Evolutionary conservation across 2,113 vertebrate genomes (phyloP), one percentile per base, ranked within the genome.

Genomic region (Regulus satrapa): DNA sequence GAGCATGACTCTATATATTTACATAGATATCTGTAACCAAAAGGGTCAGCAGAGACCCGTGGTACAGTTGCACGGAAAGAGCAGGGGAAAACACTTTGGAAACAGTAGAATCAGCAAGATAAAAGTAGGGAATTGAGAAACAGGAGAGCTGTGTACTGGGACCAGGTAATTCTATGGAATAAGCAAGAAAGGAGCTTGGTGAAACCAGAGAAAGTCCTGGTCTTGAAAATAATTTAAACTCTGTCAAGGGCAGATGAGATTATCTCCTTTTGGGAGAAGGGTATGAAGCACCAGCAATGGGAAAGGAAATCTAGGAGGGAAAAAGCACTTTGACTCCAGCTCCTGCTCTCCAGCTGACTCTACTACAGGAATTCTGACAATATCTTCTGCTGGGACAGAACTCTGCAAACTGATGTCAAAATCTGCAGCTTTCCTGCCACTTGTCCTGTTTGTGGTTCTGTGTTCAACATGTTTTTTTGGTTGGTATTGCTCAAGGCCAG

Each of bases 391-490:
- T 29, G 9, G 9, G 25, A 21, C 38, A 72, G 13, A 58, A 15
- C 14, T 45, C 20, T 20, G 14, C 16, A 49, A 29, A 26, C 2
- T 62, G 40, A 6, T 32, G 23, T 26, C 55, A 49, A 43, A 59
- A 66, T 38, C 28, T 51, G n/a, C 49, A 40, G 15, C 5, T 73
- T 59, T 76, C 31, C 23, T 56, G 21, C 14, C 6, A 17, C 43
- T 66, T 24, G 1, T 28, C 25, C 46, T 58, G 34, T 10, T 14
- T 9, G 5, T 9, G 31, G n/a, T 2, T 18, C 19, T 52, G 9
- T 29, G 10, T 9, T 66, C 4, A 14, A 12, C 0, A 0, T 10
- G 18, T 26, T 54, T 78, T 36, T 32, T 40, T 4, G 4, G 11
- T 14, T 64, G 51, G 12, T 32, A 8, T 55, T 41, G 29, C 45